Conservation (phyloP, 2,888 invertebrate genomes). For the Ophraella communa region DNA sequence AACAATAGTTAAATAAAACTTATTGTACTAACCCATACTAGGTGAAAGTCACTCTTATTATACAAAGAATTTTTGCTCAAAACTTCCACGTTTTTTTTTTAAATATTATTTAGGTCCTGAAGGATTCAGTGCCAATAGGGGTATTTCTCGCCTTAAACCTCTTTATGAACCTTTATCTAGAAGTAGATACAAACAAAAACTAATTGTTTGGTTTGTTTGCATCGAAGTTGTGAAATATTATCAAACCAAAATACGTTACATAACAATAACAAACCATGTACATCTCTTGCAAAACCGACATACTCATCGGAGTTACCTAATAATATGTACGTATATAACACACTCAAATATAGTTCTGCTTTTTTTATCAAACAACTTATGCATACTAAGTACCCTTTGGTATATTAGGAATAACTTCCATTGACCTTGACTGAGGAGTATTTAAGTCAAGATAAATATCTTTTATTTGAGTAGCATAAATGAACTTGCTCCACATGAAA, state of each 20-base stretch:
- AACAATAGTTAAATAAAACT: too few species aligned
- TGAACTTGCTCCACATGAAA: not conserved
- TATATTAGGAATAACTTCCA: not conserved
- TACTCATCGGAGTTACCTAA: not conserved
- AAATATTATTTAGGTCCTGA: too few species aligned
- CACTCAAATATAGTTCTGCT: conserved; percentile 3
- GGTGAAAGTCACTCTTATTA: too few species aligned
- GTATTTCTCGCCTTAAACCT: too few species aligned
- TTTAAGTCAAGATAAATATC: not conserved
- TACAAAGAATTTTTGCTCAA: too few species aligned
- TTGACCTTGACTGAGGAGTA: not conserved
- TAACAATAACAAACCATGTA: not conserved
- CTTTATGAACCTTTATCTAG: too few species aligned
- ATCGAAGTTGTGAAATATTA: not conserved
- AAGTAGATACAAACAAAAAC: not conserved
- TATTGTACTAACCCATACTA: too few species aligned
- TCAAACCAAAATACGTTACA: not conserved
- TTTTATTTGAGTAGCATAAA: not conserved
- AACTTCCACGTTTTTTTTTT: too few species aligned
- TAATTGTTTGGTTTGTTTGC: not conserved
- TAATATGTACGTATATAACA: conserved; percentile 2
- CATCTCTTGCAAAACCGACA: not conserved
- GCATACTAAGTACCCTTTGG: conserved; percentile 22
- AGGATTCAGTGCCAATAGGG: too few species aligned
- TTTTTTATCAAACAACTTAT: not conserved